Evolutionary conservation across 2,888 invertebrate genomes (phyloP), one percentile per base, ranked within the genome.

Genomic region (Agrypnus murinus): DNA sequence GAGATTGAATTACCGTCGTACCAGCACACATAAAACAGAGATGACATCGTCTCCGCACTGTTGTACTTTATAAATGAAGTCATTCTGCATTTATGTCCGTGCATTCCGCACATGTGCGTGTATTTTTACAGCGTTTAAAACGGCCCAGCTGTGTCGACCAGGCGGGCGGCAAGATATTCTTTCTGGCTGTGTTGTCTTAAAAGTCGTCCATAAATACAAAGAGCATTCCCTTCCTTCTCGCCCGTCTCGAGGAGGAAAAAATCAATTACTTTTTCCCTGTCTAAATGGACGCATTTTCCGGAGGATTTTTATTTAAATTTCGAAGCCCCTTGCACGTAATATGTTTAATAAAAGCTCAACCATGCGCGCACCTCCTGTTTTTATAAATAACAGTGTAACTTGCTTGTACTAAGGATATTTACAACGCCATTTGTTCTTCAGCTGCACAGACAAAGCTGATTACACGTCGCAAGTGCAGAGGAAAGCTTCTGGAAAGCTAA

Each of bases 321-420:
- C 60, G 55, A 57, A 69, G 75, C 76, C 73, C 69, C 74, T 69
- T 60, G 60, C 67, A 65, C 73, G 72, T 65, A 77, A 76, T 76
- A 76, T 75, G 78, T 79, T 81, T 81, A 80, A 81, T 80, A 80
- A 80, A 81, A 81, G 76, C 71, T 74, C 74, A 76, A 71, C 72
- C 76, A 71, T 78, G 77, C 78, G 76, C 75, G 75, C 74, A 76
- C 74, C 72, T 69, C 76, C 75, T 77, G 76, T 75, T 68, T 71
- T 75, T 76, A 81, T 81, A 80, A 82, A 82, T 81, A 81, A 81
- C 81, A 79, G 78, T 77, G 79, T 79, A 82, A 83, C 81, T 82
- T 82, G 81, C 80, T 82, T 81, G 82, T 81, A 77, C 80, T 79
- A 75, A 73, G 74, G 74, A 74, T 77, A 78, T 78, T 80, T 78